phyloP scores from a whole-genome alignment of 2,797 vertebrate genomes.

The Sparus aurata region DNA sequence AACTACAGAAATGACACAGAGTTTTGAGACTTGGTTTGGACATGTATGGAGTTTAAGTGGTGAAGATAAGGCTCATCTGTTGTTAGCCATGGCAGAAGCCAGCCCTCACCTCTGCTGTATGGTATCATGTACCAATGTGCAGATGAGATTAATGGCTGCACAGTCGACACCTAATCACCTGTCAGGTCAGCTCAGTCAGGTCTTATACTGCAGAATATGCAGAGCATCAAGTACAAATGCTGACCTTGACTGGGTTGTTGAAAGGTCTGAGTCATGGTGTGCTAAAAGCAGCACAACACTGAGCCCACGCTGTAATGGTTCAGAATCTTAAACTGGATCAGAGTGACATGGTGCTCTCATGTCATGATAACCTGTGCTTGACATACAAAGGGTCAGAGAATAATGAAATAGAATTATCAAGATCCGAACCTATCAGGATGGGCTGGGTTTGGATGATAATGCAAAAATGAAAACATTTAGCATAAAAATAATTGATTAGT shows the following conservation, averaged over 20 bases:
- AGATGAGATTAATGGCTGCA: background rate
- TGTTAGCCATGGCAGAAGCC: conserved; percentile 2
- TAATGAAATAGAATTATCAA: background rate
- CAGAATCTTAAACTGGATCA: conserved; percentile 14
- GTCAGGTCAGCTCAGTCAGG: conserved; percentile 34
- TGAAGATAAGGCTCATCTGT: background rate
- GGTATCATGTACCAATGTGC: conserved; percentile 1
- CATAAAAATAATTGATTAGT: too few relatives aligned
- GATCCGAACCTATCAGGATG: too few relatives aligned
- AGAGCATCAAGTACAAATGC: background rate
- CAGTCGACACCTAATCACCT: conserved; percentile 43
- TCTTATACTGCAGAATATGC: conserved; percentile 2
- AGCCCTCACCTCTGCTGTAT: conserved; percentile 16
- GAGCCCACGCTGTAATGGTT: conserved; percentile 30
- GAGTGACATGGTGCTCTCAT: background rate
- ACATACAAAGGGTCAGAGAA: background rate
- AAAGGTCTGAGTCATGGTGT: conserved; percentile 42
- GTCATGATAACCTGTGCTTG: background rate
- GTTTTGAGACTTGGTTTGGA: background rate
- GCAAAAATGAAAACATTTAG: too few relatives aligned
- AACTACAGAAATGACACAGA: background rate
- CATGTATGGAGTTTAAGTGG: background rate
- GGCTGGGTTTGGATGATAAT: too few relatives aligned
- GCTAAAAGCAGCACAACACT: conserved; percentile 34
- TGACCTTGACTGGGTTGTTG: conserved; percentile 48